Conservation (phyloP, 2,113 vertebrate species). For the Odocoileus virginianus region DNA sequence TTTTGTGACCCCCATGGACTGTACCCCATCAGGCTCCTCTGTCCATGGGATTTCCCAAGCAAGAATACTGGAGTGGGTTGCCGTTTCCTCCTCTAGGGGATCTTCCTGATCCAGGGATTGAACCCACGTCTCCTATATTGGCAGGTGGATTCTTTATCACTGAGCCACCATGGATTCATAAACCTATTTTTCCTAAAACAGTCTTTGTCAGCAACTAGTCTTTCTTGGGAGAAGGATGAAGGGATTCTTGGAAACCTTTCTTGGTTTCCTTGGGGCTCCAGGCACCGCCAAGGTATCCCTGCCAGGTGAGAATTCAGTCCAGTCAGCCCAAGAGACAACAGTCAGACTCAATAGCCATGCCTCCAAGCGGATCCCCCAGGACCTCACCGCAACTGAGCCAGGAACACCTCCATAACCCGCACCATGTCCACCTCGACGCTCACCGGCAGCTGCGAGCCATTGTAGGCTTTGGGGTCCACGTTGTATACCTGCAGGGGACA, state of each 20-base stretch:
- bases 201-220: background rate
- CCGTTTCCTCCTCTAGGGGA: background rate
- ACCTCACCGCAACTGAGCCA: constrained; percentile 92
- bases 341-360: background rate
- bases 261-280: background rate
- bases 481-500: constrained; percentile 89
- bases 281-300: background rate
- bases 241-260: background rate
- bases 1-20: background rate
- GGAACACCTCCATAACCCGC: constrained; percentile 95
- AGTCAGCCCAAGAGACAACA: background rate
- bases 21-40: background rate
- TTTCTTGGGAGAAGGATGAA: constrained; percentile 1
- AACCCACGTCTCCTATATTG: background rate
- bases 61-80: background rate
- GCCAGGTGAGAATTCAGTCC: background rate
- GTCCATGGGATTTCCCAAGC: background rate
- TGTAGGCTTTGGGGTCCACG: constrained; percentile 81
- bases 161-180: background rate
- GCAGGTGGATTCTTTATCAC: background rate
- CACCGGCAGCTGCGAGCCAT: constrained; percentile 80
- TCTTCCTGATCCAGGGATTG: background rate
- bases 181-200: constrained; percentile 1
- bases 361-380: background rate
- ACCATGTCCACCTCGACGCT: constrained; percentile 89